Evolutionary conservation across 2,113 vertebrate species (phyloP), one percentile per base, ranked within the genome.

Genomic region (Clarias macrocephalus): DNA sequence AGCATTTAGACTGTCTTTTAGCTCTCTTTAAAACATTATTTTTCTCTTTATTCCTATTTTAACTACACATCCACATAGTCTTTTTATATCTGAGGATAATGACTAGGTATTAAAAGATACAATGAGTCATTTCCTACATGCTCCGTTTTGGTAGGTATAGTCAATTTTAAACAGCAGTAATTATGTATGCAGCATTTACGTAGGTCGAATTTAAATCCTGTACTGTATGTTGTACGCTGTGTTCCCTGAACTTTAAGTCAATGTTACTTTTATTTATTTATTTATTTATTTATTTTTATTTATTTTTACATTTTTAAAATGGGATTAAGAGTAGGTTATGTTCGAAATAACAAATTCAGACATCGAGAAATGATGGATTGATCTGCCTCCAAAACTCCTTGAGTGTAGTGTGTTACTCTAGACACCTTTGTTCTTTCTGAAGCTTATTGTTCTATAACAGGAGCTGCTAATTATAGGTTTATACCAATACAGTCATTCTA

Each of bases 41-140:
- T 23, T 75, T 48, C 13, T 48, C 19, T 52, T 75, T 25, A 75
- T 52, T 75, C 72, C 5, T 25, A 5, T 75, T 52, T 25, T 25
- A 48, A 13, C 21, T 37, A 37, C 3, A 9, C 37, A 75, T 12
- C 25, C 23, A 23, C 33, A 25, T 23, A 12, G 72, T 48, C 72
- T 54, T 54, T 77, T 77, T 77, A 54, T 77, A 28, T 54, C 75
- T 25, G 10, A 4, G 75, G 23, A 77, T 54, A 77, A 77, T 77
- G 2, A n/a, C 23, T 8, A 77, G 75, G 75, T 56, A 56, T 28
- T 25, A 77, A 77, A 54, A 28, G 13, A 54, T n/a, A 54, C 72
- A 77, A 8, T 77, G 75, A 77, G 75, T 77, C 75, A 77, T 77
- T 77, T 76, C 73, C 48, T 77, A 77, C 75, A n/a, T 54, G 13